Conservation (phyloP, 2,888 invertebrate genomes). For the Leptopilina syphax region DNA sequence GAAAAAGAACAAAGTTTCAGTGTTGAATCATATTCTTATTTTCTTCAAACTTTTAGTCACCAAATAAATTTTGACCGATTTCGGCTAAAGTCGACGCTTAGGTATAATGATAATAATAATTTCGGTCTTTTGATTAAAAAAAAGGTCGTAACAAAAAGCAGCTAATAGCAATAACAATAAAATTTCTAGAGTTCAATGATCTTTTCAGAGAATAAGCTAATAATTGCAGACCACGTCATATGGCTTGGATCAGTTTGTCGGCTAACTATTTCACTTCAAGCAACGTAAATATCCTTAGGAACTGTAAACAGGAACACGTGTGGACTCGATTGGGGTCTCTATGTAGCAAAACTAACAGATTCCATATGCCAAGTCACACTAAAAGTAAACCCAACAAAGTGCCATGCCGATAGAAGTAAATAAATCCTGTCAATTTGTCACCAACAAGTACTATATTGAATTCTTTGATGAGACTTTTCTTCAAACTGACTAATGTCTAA, state of each 20-base stretch:
- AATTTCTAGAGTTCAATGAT: background rate
- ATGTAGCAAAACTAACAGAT: conserved; percentile 18
- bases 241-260: conserved; percentile 32
- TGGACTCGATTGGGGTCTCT: conserved; percentile 51
- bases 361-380: conserved; percentile 22
- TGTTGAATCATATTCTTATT: too few species aligned
- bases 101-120: too few species aligned
- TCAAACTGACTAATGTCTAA: conserved; percentile 24
- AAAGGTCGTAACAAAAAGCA: too few species aligned
- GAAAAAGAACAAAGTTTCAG: too few species aligned
- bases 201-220: background rate
- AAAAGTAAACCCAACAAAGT: conserved; percentile 9
- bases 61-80: too few species aligned
- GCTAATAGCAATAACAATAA: too few species aligned
- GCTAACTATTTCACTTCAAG: conserved; percentile 24
- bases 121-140: too few species aligned
- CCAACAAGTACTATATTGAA: conserved; percentile 18
- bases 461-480: background rate
- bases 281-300: conserved; percentile 63
- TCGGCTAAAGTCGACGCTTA: too few species aligned
- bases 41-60: too few species aligned
- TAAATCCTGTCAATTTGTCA: conserved; percentile 29
- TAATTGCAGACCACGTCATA: conserved; percentile 2
- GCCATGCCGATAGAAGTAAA: conserved; percentile 9
- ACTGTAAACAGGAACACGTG: conserved; percentile 63